phyloP scores from a whole-genome alignment of 2,888 invertebrate genomes.

The Microctonus brassicae region DNA sequence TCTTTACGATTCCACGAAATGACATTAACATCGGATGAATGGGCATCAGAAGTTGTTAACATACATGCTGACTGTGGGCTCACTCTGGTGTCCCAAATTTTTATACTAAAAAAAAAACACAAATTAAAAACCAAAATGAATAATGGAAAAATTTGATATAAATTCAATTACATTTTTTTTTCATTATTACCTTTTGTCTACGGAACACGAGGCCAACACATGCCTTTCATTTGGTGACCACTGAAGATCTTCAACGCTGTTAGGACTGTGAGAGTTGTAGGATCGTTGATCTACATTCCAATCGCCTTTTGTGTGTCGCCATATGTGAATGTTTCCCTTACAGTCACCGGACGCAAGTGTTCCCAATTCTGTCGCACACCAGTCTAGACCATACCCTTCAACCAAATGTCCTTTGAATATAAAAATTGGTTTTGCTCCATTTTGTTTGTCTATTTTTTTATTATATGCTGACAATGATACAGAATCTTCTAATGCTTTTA shows the following conservation, averaged over 20 bases:
- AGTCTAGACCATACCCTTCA: constrained; percentile 96
- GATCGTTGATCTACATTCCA: constrained; percentile 96
- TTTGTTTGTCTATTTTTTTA: constrained; percentile 71
- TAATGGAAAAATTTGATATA: background rate
- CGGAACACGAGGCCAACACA: constrained; percentile 90
- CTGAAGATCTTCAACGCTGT: constrained; percentile 97
- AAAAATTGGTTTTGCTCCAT: constrained; percentile 79
- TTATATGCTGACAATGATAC: constrained; percentile 76
- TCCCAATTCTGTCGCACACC: constrained; percentile 87
- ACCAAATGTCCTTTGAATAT: constrained; percentile 92
- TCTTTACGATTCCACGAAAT: constrained; percentile 96
- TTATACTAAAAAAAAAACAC: constrained; percentile 74
- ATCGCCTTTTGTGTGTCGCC: constrained; percentile 75
- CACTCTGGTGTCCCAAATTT: constrained; percentile 96
- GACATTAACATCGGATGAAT: constrained; percentile 95
- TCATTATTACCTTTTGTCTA: constrained; percentile 78
- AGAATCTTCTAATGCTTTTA: constrained; percentile 85
- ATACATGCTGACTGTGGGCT: constrained; percentile 91
- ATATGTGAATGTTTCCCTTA: constrained; percentile 91
- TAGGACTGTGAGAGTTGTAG: constrained; percentile 84
- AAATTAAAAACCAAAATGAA: constrained; percentile 27
- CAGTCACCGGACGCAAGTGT: constrained; percentile 95
- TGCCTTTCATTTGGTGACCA: constrained; percentile 97
- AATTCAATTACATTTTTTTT: too few species aligned
- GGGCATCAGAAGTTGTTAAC: constrained; percentile 87